These are phyloP conservation scores for Drosophila rufa DNA, from an alignment of 1,140 invertebrate genomes.

Conservation along the genomic window DNA sequence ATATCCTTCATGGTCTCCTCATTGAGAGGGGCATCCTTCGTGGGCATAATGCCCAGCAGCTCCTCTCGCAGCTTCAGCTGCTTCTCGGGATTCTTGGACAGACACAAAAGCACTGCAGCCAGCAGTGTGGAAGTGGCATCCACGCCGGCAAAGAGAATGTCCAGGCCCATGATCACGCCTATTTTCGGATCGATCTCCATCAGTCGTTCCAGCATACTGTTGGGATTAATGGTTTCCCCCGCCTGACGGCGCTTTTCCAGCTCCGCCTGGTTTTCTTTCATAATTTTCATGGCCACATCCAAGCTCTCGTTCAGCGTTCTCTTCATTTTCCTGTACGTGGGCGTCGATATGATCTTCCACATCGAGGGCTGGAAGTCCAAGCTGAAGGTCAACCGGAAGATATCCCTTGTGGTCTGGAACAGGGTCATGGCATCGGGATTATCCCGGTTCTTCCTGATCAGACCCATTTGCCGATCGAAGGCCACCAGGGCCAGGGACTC, in stretches of 20 bases:
- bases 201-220: slow-evolving; percentile 87
- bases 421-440: slow-evolving; percentile 27
- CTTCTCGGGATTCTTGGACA: slow-evolving; percentile 86
- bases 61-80: slow-evolving; percentile 86
- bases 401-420: slow-evolving; percentile 13
- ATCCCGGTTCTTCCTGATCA: slow-evolving; percentile 5
- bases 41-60: slow-evolving; percentile 77
- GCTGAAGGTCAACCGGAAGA: slow-evolving; percentile 51
- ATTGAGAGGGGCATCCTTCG: slow-evolving; percentile 79
- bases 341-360: slow-evolving; percentile 88
- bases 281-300: slow-evolving; percentile 34
- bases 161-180: slow-evolving; percentile 88
- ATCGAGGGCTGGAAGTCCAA: slow-evolving; percentile 88
- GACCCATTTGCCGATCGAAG: slow-evolving; percentile 88
- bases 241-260: slow-evolving; percentile 32
- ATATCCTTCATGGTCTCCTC: slow-evolving; percentile 77
- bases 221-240: slow-evolving; percentile 31
- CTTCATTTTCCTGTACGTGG: slow-evolving; percentile 87
- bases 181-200: slow-evolving; percentile 87
- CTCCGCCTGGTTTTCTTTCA: slow-evolving; percentile 39
- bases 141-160: slow-evolving; percentile 91
- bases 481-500: slow-evolving; percentile 90
- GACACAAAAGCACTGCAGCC: slow-evolving; percentile 48
- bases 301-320: slow-evolving; percentile 71
- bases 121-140: slow-evolving; percentile 86